A percentile compares a stretch with the other conserved stretches of the same genome.
Evolutionary conservation across 2,888 invertebrate genomes (phyloP).

Genomic region (Myopa tessellatipennis): DNA sequence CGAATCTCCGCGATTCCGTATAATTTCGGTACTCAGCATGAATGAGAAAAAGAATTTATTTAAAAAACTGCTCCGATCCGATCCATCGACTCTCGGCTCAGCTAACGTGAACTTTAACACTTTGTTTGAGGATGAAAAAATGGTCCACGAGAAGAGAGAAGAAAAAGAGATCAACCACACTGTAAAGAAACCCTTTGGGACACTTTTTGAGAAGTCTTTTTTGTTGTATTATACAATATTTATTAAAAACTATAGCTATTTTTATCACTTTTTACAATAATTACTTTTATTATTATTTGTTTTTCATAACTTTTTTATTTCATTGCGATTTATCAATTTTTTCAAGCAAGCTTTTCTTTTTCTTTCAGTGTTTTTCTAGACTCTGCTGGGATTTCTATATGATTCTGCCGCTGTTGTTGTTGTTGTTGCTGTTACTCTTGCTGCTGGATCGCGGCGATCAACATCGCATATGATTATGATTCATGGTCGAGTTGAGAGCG

Average conservation of each 20-base stretch:
- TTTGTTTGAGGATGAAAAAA: constrained; percentile 20
- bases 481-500: constrained; percentile 49
- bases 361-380: no score
- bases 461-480: constrained; percentile 49
- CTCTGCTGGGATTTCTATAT: no score
- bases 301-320: no score
- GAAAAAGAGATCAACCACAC: constrained; percentile 15
- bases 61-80: neutral
- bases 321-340: no score
- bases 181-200: neutral
- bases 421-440: no score
- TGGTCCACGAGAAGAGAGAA: neutral
- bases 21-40: constrained; percentile 34
- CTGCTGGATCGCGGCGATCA: neutral
- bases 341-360: no score
- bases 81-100: neutral
- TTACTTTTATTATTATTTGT: no score
- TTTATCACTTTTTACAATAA: no score
- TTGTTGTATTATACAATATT: no score
- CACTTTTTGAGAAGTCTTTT: no score
- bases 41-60: constrained; percentile 1
- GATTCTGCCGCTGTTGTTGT: no score
- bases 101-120: constrained; percentile 23
- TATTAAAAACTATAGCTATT: no score
- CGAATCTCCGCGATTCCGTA: constrained; percentile 3